Evolutionary conservation across 2,888 invertebrate genomes (phyloP).

Genomic region (Leptinotarsa rubiginosa): DNA sequence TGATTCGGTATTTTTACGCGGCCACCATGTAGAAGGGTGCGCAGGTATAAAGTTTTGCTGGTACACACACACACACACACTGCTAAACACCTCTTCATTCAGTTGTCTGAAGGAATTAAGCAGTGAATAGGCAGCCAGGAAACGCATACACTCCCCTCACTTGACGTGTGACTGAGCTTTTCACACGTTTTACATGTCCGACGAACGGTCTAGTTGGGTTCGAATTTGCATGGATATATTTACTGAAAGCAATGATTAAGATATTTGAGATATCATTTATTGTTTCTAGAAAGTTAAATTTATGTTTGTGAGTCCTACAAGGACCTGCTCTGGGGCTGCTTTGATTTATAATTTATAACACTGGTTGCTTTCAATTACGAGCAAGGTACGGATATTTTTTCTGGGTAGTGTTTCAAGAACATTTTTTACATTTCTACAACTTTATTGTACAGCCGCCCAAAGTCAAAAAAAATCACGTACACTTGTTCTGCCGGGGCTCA

Average conservation of each 20-base stretch:
- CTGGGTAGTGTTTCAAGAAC: no score
- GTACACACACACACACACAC: conserved; percentile 38
- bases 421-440: no score
- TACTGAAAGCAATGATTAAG: neutral
- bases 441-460: no score
- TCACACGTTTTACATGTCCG: conserved; percentile 57
- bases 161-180: conserved; percentile 61
- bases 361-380: no score
- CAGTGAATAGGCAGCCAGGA: conserved; percentile 57
- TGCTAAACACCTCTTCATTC: conserved; percentile 59
- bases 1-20: conserved; percentile 50
- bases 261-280: no score
- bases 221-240: neutral
- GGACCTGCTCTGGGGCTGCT: no score
- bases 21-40: conserved; percentile 49
- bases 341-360: no score
- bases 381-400: no score
- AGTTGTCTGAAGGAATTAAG: conserved; percentile 62
- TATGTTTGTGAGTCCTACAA: no score
- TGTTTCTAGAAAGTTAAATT: no score
- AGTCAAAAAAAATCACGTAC: no score
- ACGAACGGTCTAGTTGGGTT: neutral
- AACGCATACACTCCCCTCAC: conserved; percentile 58
- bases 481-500: no score
- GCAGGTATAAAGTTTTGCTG: conserved; percentile 52